Evolutionary conservation across 2,113 vertebrate genomes (phyloP).

Genomic region (Gobius niger): DNA sequence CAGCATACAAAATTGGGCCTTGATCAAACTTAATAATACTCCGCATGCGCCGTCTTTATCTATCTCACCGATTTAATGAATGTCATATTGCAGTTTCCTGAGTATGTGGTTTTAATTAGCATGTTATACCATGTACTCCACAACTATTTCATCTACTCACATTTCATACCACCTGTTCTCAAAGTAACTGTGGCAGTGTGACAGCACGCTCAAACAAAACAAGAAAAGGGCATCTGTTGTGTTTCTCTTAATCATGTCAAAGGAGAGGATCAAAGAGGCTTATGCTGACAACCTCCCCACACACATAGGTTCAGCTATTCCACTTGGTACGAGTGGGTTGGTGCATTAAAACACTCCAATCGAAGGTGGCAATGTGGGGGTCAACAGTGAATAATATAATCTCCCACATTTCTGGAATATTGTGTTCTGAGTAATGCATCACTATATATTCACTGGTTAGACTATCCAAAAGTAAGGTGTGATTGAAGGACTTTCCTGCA

Average conservation of each 20-base stretch:
- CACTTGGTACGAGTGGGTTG: conserved; percentile 21
- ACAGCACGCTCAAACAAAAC: conserved; percentile 18
- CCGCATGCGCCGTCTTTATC: not conserved
- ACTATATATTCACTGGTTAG: not conserved
- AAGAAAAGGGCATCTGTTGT: conserved; percentile 32
- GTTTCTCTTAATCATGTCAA: conserved; percentile 58
- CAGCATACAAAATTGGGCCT: not conserved
- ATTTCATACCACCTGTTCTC: conserved; percentile 35
- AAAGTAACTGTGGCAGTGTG: conserved; percentile 27
- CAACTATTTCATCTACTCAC: conserved; percentile 5
- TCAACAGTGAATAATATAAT: conserved; percentile 26
- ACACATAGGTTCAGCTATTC: conserved; percentile 20
- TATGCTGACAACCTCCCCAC: conserved; percentile 42
- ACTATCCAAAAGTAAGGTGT: conserved; percentile 1
- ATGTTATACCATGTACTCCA: too few relatives aligned
- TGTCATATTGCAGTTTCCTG: too few relatives aligned
- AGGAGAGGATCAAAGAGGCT: conserved; percentile 58
- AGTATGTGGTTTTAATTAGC: too few relatives aligned
- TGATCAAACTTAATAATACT: not conserved
- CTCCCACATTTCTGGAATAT: conserved; percentile 19
- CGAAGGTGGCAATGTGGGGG: conserved; percentile 25
- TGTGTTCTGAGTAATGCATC: conserved; percentile 1
- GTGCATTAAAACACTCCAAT: conserved; percentile 20
- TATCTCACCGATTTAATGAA: too few relatives aligned
- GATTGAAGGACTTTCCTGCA: conserved; percentile 1